A percentile compares a stretch with the other conserved stretches of the same genome.
phyloP scores from a whole-genome alignment of 1,140 invertebrate species.

The Trichoplusia ni region DNA sequence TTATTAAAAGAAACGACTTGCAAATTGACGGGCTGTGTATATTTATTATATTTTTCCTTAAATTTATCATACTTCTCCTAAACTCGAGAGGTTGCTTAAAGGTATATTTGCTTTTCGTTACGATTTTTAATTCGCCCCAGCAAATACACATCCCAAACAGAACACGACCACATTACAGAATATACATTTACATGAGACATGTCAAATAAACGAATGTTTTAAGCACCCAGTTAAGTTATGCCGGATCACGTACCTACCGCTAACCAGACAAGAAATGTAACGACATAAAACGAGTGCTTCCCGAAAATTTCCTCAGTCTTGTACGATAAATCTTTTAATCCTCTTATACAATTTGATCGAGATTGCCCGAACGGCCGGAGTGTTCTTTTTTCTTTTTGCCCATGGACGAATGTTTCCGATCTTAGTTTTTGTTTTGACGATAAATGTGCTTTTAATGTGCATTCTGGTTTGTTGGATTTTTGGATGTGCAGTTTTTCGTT shows the following conservation, averaged over 20 bases:
- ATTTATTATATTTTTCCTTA: too few relatives aligned
- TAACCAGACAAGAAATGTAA: constrained; percentile 59
- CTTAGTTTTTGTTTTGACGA: constrained; percentile 35
- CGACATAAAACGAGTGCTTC: constrained; percentile 71
- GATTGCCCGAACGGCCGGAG: constrained; percentile 54
- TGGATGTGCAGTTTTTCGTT: constrained; percentile 21
- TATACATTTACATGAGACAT: constrained; percentile 46
- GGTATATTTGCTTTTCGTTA: too few relatives aligned
- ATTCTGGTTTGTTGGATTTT: constrained; percentile 23
- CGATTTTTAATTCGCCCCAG: constrained; percentile 14
- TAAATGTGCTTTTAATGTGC: constrained; percentile 31
- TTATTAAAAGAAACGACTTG: too few relatives aligned
- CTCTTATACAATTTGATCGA: constrained; percentile 78
- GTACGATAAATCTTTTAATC: constrained; percentile 78
- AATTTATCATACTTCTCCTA: too few relatives aligned
- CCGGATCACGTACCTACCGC: constrained; percentile 61
- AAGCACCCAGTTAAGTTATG: constrained; percentile 68
- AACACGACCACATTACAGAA: constrained; percentile 28
- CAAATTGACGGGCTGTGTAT: too few relatives aligned
- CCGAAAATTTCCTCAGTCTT: constrained; percentile 75
- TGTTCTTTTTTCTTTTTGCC: constrained; percentile 20
- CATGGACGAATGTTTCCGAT: constrained; percentile 43
- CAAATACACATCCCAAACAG: constrained; percentile 13
- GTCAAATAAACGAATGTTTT: constrained; percentile 65
- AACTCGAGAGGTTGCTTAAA: too few relatives aligned